Base-by-base conservation (phyloP, 2,888 invertebrate genomes). In the Drosophila demipolita region DNA sequence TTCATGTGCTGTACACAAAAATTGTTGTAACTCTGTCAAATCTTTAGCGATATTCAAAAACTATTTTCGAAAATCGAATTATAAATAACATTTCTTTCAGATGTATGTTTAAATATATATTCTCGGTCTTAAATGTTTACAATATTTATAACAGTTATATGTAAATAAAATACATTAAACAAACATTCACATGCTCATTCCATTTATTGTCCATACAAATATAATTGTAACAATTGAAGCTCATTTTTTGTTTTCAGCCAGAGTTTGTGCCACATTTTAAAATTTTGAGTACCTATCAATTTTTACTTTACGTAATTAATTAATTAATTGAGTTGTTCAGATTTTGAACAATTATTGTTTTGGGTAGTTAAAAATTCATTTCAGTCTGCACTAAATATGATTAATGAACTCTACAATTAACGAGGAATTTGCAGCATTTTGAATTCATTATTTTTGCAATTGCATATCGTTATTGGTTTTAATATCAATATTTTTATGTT, bases 401-500 rank as follows among this genome's bases (percentile, higher is more conserved):
- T 63, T 65, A 40, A 55, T 84, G 85, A 87, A 82, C 85, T 68
- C 61, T 60, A 67, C 53, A 58, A 45, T 67, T 72, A 54, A 75
- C 66, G 72, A 78, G 71, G 73, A 82, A 78, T 73, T 88, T 86
- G 70, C 75, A 78, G 74, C 82, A 87, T 83, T 83, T 88, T 82
- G 83, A 82, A 80, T 80, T 80, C 53, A 63, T 48, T 68, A 57
- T 49, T 66, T 75, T 75, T 60, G 53, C 50, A 45, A 60, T 63
- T 52, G 29, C 38, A 69, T 50, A 77, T 81, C 68, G 61, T 82
- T 67, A 58, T 68, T 73, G 69, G 75, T 71, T 76, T 61, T 82
- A 89, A 87, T 87, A 87, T 87, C 89, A 89, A 72, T 82, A 83
- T 66, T 32, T 42, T 38, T 55, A 78, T 72, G 79, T 83, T 87